Base-by-base conservation (phyloP, 37 sponge, comb jelly and placozoan species). In the Beroe forskalii region DNA sequence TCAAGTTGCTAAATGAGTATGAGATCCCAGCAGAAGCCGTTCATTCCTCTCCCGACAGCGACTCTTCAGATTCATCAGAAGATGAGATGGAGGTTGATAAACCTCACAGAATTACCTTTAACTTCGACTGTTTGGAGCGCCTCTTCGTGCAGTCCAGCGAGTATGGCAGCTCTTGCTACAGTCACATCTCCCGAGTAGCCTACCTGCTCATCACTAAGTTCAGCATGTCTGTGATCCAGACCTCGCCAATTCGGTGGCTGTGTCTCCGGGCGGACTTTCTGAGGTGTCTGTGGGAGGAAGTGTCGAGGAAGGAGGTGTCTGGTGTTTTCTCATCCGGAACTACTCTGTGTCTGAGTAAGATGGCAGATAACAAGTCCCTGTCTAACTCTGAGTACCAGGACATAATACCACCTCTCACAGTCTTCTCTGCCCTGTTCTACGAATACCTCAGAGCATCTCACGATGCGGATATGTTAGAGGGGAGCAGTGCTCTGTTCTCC, bases 381-480 rank as follows among this genome's bases (percentile, higher is more conserved):
- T 30, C 86, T 37, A 44, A 41, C 55, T 44, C 86, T 23, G 86
- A 80, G 48, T 80, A 80, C 55, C 44, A 44, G 86, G 20, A 25
- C 14, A 33, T 80, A 12, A 44, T 80, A 35, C 86, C 86, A 33
- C 86, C 55, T 4, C 28, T 80, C 2, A 80, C 86, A 0, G 48
- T 80, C n/a, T 44, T 80, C 4, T 80, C 40, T 44, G 37, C 40
- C 27, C 48, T 80, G 24, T 44, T 43, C 25, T 44, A 41, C 31
- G 55, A 44, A 4, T 80, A 80, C 28, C 44, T 80, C 30, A 24
- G 55, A 33, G 28, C 86, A 20, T 44, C 86, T 24, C 86, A 80
- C 22, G 86, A 80, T 38, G 55, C 55, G n/a, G 86, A 80, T 44
- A 80, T 80, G 4, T 22, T 80, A 0, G 86, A 80, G 48, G 39